phyloP scores from a whole-genome alignment of 2,113 vertebrate species.

The Pycnonotus jocosus region DNA sequence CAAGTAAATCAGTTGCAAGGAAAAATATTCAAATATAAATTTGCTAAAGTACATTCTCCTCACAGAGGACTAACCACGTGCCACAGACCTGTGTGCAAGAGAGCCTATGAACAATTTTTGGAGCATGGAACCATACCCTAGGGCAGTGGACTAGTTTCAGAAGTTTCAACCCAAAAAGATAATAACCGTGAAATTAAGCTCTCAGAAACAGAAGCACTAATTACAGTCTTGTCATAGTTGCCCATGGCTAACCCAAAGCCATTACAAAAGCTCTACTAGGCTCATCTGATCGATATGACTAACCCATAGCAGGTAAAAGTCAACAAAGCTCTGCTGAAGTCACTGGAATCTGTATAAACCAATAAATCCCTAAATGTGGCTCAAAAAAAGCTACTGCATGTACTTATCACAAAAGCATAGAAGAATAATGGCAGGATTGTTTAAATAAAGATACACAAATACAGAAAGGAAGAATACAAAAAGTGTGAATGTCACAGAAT shows the following conservation, averaged over 20 bases:
- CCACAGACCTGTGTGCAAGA: slow-evolving; percentile 37
- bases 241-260: not conserved
- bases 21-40: slow-evolving; percentile 38
- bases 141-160: slow-evolving; percentile 21
- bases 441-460: not conserved
- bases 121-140: not conserved
- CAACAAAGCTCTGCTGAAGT: not conserved
- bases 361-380: not conserved
- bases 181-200: not conserved
- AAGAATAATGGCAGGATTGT: not conserved
- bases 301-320: not conserved
- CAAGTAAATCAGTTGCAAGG: slow-evolving; percentile 3
- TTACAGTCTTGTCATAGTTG: not conserved
- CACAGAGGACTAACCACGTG: slow-evolving; percentile 48
- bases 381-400: not conserved
- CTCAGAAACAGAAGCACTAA: not conserved
- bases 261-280: not conserved
- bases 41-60: slow-evolving; percentile 54
- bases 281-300: not conserved
- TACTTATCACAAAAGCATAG: not conserved
- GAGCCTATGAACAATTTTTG: not conserved
- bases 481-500: not conserved
- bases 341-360: not conserved
- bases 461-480: slow-evolving; percentile 5
- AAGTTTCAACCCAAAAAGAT: slow-evolving; percentile 16